Evolutionary conservation across 2,113 vertebrate genomes (phyloP), one percentile per base, ranked within the genome.

Genomic region (Riparia riparia): DNA sequence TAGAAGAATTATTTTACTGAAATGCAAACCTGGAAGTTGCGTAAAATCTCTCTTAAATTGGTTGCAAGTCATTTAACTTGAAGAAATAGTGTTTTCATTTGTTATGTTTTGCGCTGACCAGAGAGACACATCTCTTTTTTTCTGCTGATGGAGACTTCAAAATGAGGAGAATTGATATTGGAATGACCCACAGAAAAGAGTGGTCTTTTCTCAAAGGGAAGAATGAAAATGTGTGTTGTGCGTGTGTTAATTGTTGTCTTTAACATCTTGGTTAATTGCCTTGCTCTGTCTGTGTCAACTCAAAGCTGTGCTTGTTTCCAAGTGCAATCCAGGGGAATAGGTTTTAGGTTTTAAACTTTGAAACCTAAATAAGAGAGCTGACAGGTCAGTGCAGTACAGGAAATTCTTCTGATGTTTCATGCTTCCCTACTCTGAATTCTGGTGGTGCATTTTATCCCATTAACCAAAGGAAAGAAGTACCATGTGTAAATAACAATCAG

Each of bases 401-500:
- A 79, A 82, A 79, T 86, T 90, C 56, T 93, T 87, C 37, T 68
- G 44, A 17, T 74, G 39, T 79, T 86, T 25, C 49, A 37, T 86
- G 53, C 56, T 89, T 37, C 89, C 66, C 63, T 87, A 22, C 69
- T 42, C 44, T 71, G 42, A 31, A 17, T 93, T 95, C 72, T 79
- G 53, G 57, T 8, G 7, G 16, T 73, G 49, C 24, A 56, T 86
- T 87, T 92, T 86, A 57, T 83, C 51, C 58, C 26, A 7, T 79
- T 84, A 81, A 86, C 70, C 80, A 84, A 66, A 82, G 58, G 61
- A 78, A 70, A 86, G 39, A 92, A 83, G 66, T 41, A 56, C 47
- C 54, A 82, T 51, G 18, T 89, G 58, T 95, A 90, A 95, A 93
- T 86, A 95, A 96, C 44, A 87, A 16, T 24, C 66, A 91, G 51